These are phyloP conservation scores for Ceratina japonica DNA, from an alignment of 1,140 invertebrate genomes.

Conservation along the genomic window DNA sequence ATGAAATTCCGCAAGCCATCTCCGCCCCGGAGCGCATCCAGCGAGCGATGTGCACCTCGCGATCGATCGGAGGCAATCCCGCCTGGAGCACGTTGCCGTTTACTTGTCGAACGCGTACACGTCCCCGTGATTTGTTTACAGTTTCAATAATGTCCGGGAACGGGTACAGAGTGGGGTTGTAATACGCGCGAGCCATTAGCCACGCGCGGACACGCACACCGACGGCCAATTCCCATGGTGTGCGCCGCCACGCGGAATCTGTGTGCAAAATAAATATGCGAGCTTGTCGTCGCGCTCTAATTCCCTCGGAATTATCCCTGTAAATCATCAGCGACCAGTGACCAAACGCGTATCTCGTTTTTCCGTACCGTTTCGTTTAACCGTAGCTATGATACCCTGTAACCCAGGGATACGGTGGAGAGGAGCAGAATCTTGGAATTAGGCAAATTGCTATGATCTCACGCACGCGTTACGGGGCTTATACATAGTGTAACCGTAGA, in stretches of 20 bases:
- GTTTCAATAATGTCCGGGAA: constrained; percentile 6
- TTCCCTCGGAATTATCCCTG: neutral
- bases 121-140: constrained; percentile 10
- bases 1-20: neutral
- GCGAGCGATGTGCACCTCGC: neutral
- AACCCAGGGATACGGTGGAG: no score
- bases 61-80: neutral
- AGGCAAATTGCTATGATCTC: neutral
- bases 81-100: constrained; percentile 1
- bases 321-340: neutral
- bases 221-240: neutral
- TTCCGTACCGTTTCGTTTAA: constrained; percentile 3
- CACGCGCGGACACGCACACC: neutral
- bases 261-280: constrained; percentile 11
- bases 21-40: neutral
- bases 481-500: no score
- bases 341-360: neutral
- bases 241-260: neutral
- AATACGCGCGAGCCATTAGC: constrained; percentile 1
- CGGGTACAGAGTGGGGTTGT: no score
- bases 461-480: no score
- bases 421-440: neutral
- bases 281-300: neutral
- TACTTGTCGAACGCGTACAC: neutral
- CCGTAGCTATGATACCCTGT: no score